Conservation (phyloP, 2,797 vertebrate species). For the Sebastes minor region DNA sequence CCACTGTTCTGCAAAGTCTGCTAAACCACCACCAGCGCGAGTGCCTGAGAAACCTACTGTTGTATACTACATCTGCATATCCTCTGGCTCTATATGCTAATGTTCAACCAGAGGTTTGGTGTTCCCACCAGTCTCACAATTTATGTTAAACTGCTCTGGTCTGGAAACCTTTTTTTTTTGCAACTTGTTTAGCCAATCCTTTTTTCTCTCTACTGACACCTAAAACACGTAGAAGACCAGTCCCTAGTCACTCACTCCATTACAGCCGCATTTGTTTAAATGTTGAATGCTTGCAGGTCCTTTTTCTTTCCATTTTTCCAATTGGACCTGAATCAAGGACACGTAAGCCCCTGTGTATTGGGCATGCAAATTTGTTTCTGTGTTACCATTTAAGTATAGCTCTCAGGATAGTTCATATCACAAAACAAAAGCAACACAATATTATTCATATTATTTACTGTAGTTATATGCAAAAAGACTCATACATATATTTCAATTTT, state of each 20-base stretch:
- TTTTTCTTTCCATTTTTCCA: conserved; percentile 67
- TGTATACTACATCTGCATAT: conserved; percentile 1
- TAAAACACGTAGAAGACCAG: neutral
- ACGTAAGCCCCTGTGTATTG: conserved; percentile 60
- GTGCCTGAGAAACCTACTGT: neutral
- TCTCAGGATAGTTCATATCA: conserved; percentile 13
- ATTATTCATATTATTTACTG: neutral
- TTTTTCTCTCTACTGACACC: neutral
- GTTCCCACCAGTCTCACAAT: neutral
- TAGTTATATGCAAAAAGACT: neutral
- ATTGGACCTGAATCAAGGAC: conserved; percentile 75
- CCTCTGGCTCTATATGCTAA: conserved; percentile 1
- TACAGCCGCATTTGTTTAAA: conserved; percentile 81
- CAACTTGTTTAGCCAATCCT: neutral
- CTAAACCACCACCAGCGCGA: neutral
- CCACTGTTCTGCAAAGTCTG: conserved; percentile 5
- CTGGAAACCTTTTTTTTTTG: neutral
- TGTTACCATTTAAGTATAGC: conserved; percentile 36
- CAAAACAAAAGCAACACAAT: neutral
- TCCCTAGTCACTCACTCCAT: conserved; percentile 66
- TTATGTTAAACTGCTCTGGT: neutral
- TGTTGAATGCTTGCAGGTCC: conserved; percentile 72
- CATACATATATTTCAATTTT: neutral
- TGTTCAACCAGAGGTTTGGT: neutral
- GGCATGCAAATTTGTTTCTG: conserved; percentile 19